Evolutionary conservation across 2,113 vertebrate species (phyloP), one percentile per base, ranked within the genome.

Genomic region (Penelope pileata): DNA sequence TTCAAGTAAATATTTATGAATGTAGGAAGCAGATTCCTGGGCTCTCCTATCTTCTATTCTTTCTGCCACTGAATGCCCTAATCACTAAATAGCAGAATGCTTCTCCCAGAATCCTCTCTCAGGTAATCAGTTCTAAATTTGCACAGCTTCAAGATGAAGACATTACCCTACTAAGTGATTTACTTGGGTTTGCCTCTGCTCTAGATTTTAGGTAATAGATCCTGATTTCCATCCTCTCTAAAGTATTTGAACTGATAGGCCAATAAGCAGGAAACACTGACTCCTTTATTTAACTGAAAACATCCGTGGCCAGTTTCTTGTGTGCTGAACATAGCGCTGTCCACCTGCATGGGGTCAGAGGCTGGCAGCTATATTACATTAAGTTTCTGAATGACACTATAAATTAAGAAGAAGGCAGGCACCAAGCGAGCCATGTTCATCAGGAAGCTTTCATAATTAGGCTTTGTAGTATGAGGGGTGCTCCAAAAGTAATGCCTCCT

Each of bases 301-400:
- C 2, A 2, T 8, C 14, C 72, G 63, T 18, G 11, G 7, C 34
- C 24, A n/a, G 2, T 6, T 81, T 56, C 23, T 42, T 69, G 48
- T 48, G 21, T 36, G 11, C 40, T 48, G 50, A 62, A 11, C 0
- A 0, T 5, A 17, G n/a, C 30, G 19, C 13, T 43, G 32, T 13
- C 10, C 32, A 45, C 4, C 7, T n/a, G 6, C 19, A 47, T n/a
- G 10, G 10, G 36, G 19, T 45, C 56, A 70, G 27, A 42, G 40
- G 34, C 8, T 45, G 59, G 45, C 15, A 60, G 10, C 14, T 34
- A 1, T 36, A 32, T 8, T 64, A 68, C 10, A 6, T 76, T 86
- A 18, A 72, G n/a, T 68, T 79, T 69, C 27, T 74, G 40, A 86
- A 84, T 38, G 6, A 21, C 1, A 0, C 1, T 70, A 21, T 38